phyloP scores from a whole-genome alignment of 2,888 invertebrate genomes.

The Dasysyrphus albostriatus region DNA sequence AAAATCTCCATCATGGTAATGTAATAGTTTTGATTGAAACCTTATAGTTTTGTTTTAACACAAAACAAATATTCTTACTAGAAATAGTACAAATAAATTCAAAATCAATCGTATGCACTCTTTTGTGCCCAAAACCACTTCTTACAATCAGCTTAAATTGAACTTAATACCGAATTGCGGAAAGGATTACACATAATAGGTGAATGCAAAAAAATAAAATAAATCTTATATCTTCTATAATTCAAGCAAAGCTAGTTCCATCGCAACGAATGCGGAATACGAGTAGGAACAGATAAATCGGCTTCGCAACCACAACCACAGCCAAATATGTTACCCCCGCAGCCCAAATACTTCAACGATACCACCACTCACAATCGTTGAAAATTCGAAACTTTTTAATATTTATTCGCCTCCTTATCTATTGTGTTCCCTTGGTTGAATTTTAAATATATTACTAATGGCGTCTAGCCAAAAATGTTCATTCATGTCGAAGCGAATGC shows the following conservation, averaged over 20 bases:
- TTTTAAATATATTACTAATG: slow-evolving; percentile 78
- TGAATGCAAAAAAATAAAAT: background rate
- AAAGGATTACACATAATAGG: background rate
- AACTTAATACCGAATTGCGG: background rate
- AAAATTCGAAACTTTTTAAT: slow-evolving; percentile 74
- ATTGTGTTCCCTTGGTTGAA: slow-evolving; percentile 78
- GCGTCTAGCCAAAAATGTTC: slow-evolving; percentile 77
- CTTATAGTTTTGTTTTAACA: too few species aligned
- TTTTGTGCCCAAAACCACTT: background rate
- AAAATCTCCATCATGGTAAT: too few species aligned
- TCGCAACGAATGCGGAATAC: background rate
- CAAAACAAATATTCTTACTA: too few species aligned
- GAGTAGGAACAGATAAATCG: slow-evolving; percentile 5
- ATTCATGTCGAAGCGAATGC: slow-evolving; percentile 58
- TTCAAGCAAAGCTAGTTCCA: background rate
- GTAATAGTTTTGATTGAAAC: too few species aligned
- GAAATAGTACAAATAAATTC: too few species aligned
- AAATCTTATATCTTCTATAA: background rate
- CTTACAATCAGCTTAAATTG: slow-evolving; percentile 12
- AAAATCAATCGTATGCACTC: too few species aligned
- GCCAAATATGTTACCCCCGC: slow-evolving; percentile 10
- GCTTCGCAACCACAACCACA: background rate
- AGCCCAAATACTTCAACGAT: slow-evolving; percentile 41
- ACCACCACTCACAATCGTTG: slow-evolving; percentile 45
- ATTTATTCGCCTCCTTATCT: slow-evolving; percentile 77